These are phyloP conservation scores for Podocnemis expansa DNA, from an alignment of 2,113 vertebrate genomes.

Conservation along the genomic window DNA sequence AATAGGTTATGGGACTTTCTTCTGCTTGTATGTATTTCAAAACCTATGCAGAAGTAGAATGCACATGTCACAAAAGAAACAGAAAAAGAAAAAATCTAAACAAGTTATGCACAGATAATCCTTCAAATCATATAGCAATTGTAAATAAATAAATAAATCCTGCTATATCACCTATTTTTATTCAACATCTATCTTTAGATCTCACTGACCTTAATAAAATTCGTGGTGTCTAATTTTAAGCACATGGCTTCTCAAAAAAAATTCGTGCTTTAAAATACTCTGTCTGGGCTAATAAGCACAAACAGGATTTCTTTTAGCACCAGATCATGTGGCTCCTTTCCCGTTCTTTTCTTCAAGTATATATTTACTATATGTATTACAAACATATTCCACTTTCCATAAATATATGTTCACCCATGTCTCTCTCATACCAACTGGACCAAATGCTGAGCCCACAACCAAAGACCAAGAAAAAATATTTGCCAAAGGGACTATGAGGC, in stretches of 20 bases:
- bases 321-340: not conserved
- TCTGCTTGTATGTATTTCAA: not conserved
- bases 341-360: not conserved
- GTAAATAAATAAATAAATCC: not conserved
- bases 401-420: not conserved
- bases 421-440: not conserved
- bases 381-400: slow-evolving; percentile 2
- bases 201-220: not conserved
- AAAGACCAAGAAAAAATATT: not conserved
- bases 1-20: not conserved
- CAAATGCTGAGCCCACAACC: not conserved
- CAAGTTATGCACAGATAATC: not conserved
- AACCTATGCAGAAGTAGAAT: not conserved
- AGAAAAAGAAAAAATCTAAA: not conserved
- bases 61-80: not conserved
- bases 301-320: not conserved
- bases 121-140: slow-evolving; percentile 14
- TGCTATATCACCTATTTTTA: not conserved
- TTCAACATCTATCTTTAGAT: slow-evolving; percentile 1
- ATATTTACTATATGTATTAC: not conserved
- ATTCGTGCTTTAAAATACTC: not conserved
- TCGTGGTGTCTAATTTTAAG: not conserved
- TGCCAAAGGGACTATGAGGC: not conserved
- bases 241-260: slow-evolving; percentile 3
- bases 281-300: slow-evolving; percentile 21